A percentile compares a stretch with the other conserved stretches of the same genome.
Evolutionary conservation across 2,113 vertebrate species (phyloP).

Genomic region (Pipra filicauda): DNA sequence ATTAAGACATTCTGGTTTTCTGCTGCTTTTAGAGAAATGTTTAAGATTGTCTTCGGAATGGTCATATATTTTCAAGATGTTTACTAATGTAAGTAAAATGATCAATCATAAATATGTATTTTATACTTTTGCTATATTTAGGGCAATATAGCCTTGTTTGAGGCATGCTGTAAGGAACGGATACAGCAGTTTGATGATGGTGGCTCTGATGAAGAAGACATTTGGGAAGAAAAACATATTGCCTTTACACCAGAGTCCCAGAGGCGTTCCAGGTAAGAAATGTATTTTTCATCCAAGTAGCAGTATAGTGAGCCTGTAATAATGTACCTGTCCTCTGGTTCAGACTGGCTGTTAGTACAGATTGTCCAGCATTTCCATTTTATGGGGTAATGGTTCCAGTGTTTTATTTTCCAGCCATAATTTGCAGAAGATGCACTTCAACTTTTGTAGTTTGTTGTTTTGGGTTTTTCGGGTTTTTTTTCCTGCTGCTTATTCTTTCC

Average conservation of each 20-base stretch:
- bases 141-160: slow-evolving; percentile 98
- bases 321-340: background rate
- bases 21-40: background rate
- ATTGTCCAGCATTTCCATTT: background rate
- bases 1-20: background rate
- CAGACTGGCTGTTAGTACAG: background rate
- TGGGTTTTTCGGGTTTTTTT: background rate
- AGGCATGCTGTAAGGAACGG: slow-evolving; percentile 96
- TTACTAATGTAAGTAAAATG: background rate
- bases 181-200: slow-evolving; percentile 98
- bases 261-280: slow-evolving; percentile 85
- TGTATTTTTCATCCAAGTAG: background rate
- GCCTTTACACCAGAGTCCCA: slow-evolving; percentile 91
- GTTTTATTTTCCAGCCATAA: background rate
- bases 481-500: background rate
- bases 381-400: background rate
- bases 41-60: background rate
- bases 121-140: slow-evolving; percentile 25
- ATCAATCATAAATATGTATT: background rate
- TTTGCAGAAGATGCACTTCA: background rate
- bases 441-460: background rate
- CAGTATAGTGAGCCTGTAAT: background rate
- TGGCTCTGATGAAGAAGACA: slow-evolving; percentile 98
- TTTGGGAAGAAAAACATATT: slow-evolving; percentile 98
- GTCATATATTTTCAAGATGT: background rate